These are phyloP conservation scores for Cygnus olor DNA, from an alignment of 2,797 vertebrate genomes.

Conservation along the genomic window DNA sequence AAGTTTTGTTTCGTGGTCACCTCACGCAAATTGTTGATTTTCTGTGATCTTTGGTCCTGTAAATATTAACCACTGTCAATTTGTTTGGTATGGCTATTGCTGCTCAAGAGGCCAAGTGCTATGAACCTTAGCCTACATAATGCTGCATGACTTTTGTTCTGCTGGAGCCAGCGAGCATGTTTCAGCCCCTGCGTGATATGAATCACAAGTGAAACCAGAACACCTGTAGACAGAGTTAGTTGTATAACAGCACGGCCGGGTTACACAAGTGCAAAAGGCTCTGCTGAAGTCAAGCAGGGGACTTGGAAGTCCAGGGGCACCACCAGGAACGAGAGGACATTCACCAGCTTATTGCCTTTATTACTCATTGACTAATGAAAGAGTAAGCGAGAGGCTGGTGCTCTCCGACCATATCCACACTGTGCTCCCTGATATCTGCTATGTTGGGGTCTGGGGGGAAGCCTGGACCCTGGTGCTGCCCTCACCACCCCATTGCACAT, in stretches of 20 bases:
- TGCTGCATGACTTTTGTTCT: not conserved
- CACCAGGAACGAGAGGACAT: rapidly evolving
- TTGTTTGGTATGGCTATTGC: not conserved
- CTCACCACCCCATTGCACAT: not conserved
- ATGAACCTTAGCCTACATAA: not conserved
- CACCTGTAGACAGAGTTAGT: not conserved
- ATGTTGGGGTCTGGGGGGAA: not conserved
- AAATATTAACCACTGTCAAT: constrained; percentile 41
- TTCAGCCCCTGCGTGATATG: not conserved
- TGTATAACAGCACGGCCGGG: not conserved
- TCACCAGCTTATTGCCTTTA: not conserved
- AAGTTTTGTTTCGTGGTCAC: not conserved
- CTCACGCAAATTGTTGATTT: not conserved
- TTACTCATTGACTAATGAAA: not conserved
- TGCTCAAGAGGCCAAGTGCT: not conserved
- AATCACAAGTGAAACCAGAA: constrained; percentile 41
- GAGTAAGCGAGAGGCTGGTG: not conserved
- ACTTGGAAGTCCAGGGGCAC: not conserved
- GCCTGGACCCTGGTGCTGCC: rapidly evolving
- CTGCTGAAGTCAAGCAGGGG: not conserved
- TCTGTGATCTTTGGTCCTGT: constrained; percentile 26
- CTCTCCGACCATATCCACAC: not conserved
- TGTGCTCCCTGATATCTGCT: rapidly evolving
- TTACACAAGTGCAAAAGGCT: constrained; percentile 7
- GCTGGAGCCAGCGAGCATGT: not conserved